Evolutionary conservation across 2,797 vertebrate species (phyloP).

Genomic region (Enteromius mattozi): DNA sequence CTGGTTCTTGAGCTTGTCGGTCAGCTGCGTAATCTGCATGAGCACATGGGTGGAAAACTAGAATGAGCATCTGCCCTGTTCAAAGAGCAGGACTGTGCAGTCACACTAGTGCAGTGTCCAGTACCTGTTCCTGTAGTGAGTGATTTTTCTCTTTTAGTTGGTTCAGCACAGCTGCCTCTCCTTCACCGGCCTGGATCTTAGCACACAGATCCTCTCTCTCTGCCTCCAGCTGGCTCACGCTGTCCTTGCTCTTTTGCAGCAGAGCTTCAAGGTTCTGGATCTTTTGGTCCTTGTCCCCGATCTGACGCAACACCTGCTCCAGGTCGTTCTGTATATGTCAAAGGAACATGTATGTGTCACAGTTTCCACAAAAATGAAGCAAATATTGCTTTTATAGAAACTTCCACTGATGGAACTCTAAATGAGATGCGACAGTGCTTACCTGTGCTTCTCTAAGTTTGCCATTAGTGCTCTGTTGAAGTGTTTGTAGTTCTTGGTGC

Average conservation of each 20-base stretch:
- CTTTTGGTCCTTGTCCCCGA: slow-evolving; percentile 99
- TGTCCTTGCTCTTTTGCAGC: slow-evolving; percentile 96
- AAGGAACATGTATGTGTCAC: neutral
- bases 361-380: neutral
- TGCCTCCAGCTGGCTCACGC: slow-evolving; percentile 89
- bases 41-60: neutral
- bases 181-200: slow-evolving; percentile 98
- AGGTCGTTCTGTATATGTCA: slow-evolving; percentile 87
- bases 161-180: slow-evolving; percentile 93
- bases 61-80: neutral
- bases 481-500: slow-evolving; percentile 91
- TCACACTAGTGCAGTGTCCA: neutral
- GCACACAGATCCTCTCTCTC: slow-evolving; percentile 95
- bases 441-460: slow-evolving; percentile 98
- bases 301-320: slow-evolving; percentile 97
- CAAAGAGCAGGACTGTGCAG: neutral
- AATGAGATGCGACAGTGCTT: slow-evolving; percentile 16
- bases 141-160: slow-evolving; percentile 98
- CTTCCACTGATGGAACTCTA: neutral
- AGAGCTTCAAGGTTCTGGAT: slow-evolving; percentile 98
- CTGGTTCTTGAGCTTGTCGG: slow-evolving; percentile 96
- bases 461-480: slow-evolving; percentile 92
- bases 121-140: slow-evolving; percentile 90
- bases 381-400: neutral
- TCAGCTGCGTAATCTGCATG: slow-evolving; percentile 88